Evolutionary conservation across 2,888 invertebrate genomes (phyloP).

Genomic region (Brachylomia viminalis): DNA sequence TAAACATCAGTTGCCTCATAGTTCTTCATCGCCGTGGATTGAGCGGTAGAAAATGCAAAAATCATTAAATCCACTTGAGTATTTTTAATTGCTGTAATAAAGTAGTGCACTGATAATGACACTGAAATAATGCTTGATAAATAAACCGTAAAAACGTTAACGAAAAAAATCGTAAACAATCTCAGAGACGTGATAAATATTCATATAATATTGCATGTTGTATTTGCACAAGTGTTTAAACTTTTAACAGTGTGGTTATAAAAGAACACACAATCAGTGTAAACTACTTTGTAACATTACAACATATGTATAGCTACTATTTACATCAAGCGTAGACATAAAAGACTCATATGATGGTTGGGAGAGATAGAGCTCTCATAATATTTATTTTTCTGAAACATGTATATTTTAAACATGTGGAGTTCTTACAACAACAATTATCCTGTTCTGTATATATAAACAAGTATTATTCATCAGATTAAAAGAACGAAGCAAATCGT

Average conservation of each 20-base stretch:
- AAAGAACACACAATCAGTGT: slow-evolving; percentile 17
- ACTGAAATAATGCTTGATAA: not conserved
- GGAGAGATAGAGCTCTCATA: not conserved
- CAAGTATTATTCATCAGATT: not conserved
- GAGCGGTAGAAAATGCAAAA: not conserved
- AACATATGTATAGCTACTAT: slow-evolving; percentile 22
- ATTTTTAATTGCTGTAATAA: not conserved
- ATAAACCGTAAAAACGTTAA: too few relatives aligned
- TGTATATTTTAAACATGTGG: not conserved
- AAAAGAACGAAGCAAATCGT: not conserved
- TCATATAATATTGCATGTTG: not conserved
- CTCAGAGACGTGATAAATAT: too few relatives aligned
- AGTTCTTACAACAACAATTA: not conserved
- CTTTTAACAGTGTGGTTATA: slow-evolving; percentile 1
- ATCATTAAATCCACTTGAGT: not conserved
- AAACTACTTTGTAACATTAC: slow-evolving; percentile 15
- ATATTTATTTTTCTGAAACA: not conserved
- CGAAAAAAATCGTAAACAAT: too few relatives aligned
- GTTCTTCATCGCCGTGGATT: too few relatives aligned
- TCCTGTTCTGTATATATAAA: not conserved
- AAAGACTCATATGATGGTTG: not conserved
- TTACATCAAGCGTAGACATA: slow-evolving; percentile 4
- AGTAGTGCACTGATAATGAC: not conserved
- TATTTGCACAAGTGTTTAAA: not conserved
- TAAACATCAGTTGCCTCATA: too few relatives aligned